Conservation (phyloP, 1,140 invertebrate genomes). For the Melanaphis sacchari region DNA sequence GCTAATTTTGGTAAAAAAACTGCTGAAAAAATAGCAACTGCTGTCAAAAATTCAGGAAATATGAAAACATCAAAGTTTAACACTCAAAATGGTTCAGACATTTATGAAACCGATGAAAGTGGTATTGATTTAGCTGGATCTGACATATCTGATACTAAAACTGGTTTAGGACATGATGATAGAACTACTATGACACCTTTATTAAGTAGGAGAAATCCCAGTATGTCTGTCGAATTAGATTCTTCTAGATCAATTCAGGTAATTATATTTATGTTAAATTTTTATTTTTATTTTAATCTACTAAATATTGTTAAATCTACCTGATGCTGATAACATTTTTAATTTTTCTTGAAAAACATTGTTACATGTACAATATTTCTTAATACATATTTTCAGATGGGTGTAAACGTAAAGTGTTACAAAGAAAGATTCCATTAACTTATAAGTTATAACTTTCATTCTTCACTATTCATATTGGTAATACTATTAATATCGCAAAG, state of each 20-base stretch:
- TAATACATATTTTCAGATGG: slow-evolving; percentile 54
- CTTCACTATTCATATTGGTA: slow-evolving; percentile 54
- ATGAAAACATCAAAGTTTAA: slow-evolving; percentile 27
- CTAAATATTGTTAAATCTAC: not conserved
- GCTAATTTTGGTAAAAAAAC: slow-evolving; percentile 62
- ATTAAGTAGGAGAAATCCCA: slow-evolving; percentile 53
- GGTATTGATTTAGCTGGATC: slow-evolving; percentile 57
- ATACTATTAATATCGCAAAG: slow-evolving; percentile 24
- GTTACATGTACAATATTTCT: not conserved
- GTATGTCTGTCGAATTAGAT: slow-evolving; percentile 59
- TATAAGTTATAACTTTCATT: slow-evolving; percentile 37
- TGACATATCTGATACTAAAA: slow-evolving; percentile 55
- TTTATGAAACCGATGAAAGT: slow-evolving; percentile 59
- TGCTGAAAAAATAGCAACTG: slow-evolving; percentile 60
- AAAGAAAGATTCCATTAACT: slow-evolving; percentile 57
- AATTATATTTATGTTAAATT: slow-evolving; percentile 17
- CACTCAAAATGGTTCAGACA: slow-evolving; percentile 54
- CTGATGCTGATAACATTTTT: not conserved
- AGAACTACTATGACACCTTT: slow-evolving; percentile 43
- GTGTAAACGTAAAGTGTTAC: slow-evolving; percentile 52
- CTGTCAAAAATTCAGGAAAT: slow-evolving; percentile 56
- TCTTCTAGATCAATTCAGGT: slow-evolving; percentile 60
- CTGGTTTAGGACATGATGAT: slow-evolving; percentile 43
- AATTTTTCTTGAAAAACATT: not conserved
- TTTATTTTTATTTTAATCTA: not conserved